Evolutionary conservation across 2,888 invertebrate species (phyloP).

Genomic region (Phengaris arion): DNA sequence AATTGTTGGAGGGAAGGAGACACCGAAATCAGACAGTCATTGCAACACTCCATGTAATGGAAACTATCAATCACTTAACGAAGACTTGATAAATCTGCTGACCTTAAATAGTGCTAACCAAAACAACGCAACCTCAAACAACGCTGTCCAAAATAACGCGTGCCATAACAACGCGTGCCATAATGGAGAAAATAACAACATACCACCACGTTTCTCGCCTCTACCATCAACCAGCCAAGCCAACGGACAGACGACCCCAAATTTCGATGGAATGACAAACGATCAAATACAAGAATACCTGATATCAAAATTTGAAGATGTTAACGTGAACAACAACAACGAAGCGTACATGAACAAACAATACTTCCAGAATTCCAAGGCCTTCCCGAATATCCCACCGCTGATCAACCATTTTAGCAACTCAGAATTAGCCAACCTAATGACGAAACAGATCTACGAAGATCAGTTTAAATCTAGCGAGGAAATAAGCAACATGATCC

Average conservation of each 20-base stretch:
- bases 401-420: conserved; percentile 61
- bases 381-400: conserved; percentile 68
- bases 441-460: conserved; percentile 52
- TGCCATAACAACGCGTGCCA: conserved; percentile 45
- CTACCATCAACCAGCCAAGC: conserved; percentile 47
- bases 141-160: conserved; percentile 58
- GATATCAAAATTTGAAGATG: conserved; percentile 63
- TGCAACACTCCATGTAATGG: conserved; percentile 49
- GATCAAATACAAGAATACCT: conserved; percentile 68
- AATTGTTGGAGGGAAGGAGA: conserved; percentile 43
- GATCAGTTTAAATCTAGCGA: conserved; percentile 51
- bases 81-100: conserved; percentile 56
- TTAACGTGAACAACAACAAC: conserved; percentile 52
- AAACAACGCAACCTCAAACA: conserved; percentile 46
- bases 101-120: conserved; percentile 42
- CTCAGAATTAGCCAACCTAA: conserved; percentile 55
- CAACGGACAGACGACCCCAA: conserved; percentile 49
- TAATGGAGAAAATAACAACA: conserved; percentile 61
- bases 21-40: conserved; percentile 43
- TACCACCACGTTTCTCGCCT: conserved; percentile 50
- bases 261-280: conserved; percentile 61
- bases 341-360: conserved; percentile 56
- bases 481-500: conserved; percentile 49
- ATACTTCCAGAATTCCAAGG: conserved; percentile 66
- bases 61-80: conserved; percentile 48